Evolutionary conservation across 2,888 invertebrate species (phyloP), one percentile per base, ranked within the genome.

Genomic region (Apamea epomidion): DNA sequence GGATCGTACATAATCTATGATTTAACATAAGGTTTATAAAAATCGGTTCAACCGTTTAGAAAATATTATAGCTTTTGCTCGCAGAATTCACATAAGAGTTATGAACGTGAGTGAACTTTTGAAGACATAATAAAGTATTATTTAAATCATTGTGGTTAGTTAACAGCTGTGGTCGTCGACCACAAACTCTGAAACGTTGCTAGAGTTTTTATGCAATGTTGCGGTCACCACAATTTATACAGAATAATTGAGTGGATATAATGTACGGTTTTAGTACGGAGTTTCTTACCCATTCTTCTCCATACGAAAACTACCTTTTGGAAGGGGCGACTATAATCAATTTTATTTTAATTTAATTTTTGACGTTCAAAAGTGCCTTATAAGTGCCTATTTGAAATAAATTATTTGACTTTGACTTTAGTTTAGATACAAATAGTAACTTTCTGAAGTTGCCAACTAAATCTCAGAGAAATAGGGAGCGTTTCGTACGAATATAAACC

Each of bases 191-290:
- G 5, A 54, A 37, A 29, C n/a, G 10, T 58, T 64, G 16, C 2
- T 2, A 18, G 18, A 68, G 51, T 83, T 71, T 84, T 18, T 80
- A n/a, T 42, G n/a, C 18, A 51, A 25, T 51, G 29, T 80, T 51
- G 80, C 42, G 73, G 73, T 74, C 29, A 45, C 7, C 14, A 25
- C 65, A 32, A 37, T 54, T 32, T n/a, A 51, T 12, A 48, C 62
- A 54, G 21, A 71, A 32, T 70, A 51, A 51, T 78, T 48, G n/a
- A 67, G 16, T 62, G 16, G 14, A 6, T n/a, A n/a, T 6, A 60
- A 6, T 60, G 60, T 60, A n/a, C n/a, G 60, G 60, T n/a, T n/a
- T 60, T 37, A 37, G 32, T 37, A 32, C 32, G 32, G 32, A 32
- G 32, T 32, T 32, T 32, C 32, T 32, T 32, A 3, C 32, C 32